Conservation (phyloP, 2,113 vertebrate genomes). For the Neogobius melanostomus region DNA sequence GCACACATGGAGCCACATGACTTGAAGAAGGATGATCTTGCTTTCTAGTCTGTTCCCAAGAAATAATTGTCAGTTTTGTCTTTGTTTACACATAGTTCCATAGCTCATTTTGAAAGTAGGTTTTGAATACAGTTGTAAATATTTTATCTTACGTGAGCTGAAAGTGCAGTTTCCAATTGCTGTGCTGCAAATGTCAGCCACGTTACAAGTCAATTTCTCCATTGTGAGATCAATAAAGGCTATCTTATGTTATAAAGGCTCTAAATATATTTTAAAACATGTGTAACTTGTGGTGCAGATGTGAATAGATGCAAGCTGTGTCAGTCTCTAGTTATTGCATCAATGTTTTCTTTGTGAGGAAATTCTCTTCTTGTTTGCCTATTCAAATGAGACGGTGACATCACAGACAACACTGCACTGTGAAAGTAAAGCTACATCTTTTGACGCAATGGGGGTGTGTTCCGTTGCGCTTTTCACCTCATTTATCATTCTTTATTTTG, state of each 20-base stretch:
- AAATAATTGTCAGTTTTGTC: background rate
- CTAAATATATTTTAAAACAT: slow-evolving; percentile 9
- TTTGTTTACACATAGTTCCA: background rate
- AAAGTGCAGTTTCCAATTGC: background rate
- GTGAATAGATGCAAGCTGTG: slow-evolving; percentile 35
- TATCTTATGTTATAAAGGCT: slow-evolving; percentile 3
- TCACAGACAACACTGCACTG: slow-evolving; percentile 29
- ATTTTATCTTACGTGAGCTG: background rate
- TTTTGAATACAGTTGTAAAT: background rate
- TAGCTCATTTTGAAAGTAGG: background rate
- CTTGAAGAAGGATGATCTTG: slow-evolving; percentile 11
- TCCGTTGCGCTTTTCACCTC: background rate
- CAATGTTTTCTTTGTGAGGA: slow-evolving; percentile 41
- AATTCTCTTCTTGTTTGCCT: slow-evolving; percentile 22
- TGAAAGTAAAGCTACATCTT: slow-evolving; percentile 17
- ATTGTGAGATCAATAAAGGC: too few species aligned
- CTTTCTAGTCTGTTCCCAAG: slow-evolving; percentile 5
- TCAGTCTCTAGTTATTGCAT: slow-evolving; percentile 37
- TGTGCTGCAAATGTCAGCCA: background rate
- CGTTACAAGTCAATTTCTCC: too few species aligned
- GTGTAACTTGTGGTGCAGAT: slow-evolving; percentile 15
- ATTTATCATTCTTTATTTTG: slow-evolving; percentile 7
- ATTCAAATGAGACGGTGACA: slow-evolving; percentile 50
- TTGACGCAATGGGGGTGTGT: background rate
- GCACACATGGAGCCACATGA: slow-evolving; percentile 32